Base-by-base conservation (phyloP, 2,888 invertebrate species). In the Hedya salicella region DNA sequence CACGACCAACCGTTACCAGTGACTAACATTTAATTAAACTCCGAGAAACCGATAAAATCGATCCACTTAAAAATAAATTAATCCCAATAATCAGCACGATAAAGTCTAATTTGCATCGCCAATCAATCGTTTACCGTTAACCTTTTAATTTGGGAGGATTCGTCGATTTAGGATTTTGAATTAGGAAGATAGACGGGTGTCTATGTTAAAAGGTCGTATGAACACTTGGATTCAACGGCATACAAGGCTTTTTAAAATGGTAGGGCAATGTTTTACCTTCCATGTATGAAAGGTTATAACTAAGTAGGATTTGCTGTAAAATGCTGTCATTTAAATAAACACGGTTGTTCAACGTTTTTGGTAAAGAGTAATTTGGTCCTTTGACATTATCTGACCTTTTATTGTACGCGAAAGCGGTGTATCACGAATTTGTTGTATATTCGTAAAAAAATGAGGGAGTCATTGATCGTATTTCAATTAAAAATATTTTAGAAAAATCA, bases 21-120 rank as follows among this genome's bases (percentile, higher is more conserved):
- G 89, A 91, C 80, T 88, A 89, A 90, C 83, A 87, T 89, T 86
- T 89, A 90, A 91, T 91, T 91, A 90, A 89, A 84, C 76, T 73
- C 70, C 71, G 74, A 78, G 71, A 79, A 83, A 80, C 77, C 81
- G 80, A 79, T 88, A 81, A 81, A 76, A 72, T 67, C 71, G 70
- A 74, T 71, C 69, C 59, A 71, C 70, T 62, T 66, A 71, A 71
- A 71, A 62, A 62, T 50, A 80, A 71, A 76, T 70, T 78, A 72
- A 69, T 78, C 81, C 77, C 76, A 86, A 74, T 70, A 6, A 21
- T 11, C 14, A 44, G 68, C 25, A 30, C 0, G 64, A 77, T 76
- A 87, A 78, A 77, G 85, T 76, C 70, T 59, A 75, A 70, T 77
- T 70, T 82, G 48, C 64, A 67, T 65, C 63, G 57, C 46, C 48